Evolutionary conservation across 2,888 invertebrate genomes (phyloP).

Genomic region (Lochmaea capreae): DNA sequence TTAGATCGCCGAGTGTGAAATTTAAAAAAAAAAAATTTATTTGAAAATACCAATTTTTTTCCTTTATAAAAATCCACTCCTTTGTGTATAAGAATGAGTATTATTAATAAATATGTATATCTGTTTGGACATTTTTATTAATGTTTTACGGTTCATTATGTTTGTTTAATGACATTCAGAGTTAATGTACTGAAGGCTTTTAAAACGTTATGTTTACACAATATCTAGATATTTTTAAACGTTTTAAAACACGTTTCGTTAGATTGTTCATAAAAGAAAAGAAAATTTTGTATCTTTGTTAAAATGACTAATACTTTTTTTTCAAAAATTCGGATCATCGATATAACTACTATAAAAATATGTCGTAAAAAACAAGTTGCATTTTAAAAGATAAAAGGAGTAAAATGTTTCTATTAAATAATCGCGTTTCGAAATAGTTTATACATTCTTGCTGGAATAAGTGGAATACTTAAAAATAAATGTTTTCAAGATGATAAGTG

Average conservation of each 20-base stretch:
- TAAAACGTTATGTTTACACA: constrained; percentile 5
- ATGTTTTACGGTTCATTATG: not conserved
- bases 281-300: not conserved
- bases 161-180: constrained; percentile 3
- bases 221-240: not conserved
- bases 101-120: not conserved
- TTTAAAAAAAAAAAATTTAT: no score
- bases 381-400: not conserved
- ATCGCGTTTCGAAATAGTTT: not conserved
- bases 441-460: not conserved
- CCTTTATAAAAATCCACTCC: not conserved
- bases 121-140: not conserved
- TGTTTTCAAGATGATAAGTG: no score
- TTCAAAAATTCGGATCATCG: not conserved
- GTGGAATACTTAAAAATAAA: no score
- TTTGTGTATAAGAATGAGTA: not conserved
- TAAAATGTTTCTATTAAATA: not conserved
- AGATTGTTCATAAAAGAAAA: not conserved
- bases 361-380: not conserved
- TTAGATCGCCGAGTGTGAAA: no score
- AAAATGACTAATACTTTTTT: not conserved
- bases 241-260: not conserved
- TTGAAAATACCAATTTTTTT: no score
- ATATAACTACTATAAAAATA: not conserved
- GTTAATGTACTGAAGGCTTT: constrained; percentile 6